Percentiles rank a stretch among this genome's conserved stretches.
Evolutionary conservation across 1,140 invertebrate species (phyloP).

Genomic region (Ceratitis capitata): DNA sequence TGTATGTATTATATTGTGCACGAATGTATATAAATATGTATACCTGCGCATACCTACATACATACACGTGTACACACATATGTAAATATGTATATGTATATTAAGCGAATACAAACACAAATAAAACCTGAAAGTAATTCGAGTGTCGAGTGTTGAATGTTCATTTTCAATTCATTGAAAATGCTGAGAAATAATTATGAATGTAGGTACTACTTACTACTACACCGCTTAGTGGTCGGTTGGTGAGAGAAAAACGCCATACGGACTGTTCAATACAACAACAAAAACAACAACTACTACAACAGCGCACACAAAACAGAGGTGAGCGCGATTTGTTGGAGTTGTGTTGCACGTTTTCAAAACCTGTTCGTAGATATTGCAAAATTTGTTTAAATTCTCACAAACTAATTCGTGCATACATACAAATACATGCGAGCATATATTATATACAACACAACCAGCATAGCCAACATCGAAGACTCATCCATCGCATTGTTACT

Average conservation of each 20-base stretch:
- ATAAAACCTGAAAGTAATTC: background rate
- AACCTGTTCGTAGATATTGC: slow-evolving; percentile 26
- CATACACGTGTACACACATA: background rate
- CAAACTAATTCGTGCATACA: background rate
- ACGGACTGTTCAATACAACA: background rate
- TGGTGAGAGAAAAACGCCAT: background rate
- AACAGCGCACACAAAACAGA: background rate
- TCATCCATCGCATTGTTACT: background rate
- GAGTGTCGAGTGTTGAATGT: slow-evolving; percentile 12
- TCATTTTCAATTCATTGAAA: slow-evolving; percentile 26
- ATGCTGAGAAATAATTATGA: background rate
- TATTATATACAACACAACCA: background rate
- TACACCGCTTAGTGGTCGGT: background rate
- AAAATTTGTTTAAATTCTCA: slow-evolving; percentile 27
- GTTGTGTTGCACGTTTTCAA: slow-evolving; percentile 25
- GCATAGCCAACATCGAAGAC: slow-evolving; percentile 15
- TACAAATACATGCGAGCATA: background rate
- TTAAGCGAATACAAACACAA: background rate
- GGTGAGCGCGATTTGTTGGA: background rate
- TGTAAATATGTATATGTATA: background rate
- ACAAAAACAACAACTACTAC: too few species aligned
- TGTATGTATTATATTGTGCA: too few species aligned
- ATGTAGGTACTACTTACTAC: background rate
- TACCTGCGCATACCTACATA: background rate
- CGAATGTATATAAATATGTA: background rate